phyloP scores from a whole-genome alignment of 2,888 invertebrate species.

The Lepetodrilus schrolli region DNA sequence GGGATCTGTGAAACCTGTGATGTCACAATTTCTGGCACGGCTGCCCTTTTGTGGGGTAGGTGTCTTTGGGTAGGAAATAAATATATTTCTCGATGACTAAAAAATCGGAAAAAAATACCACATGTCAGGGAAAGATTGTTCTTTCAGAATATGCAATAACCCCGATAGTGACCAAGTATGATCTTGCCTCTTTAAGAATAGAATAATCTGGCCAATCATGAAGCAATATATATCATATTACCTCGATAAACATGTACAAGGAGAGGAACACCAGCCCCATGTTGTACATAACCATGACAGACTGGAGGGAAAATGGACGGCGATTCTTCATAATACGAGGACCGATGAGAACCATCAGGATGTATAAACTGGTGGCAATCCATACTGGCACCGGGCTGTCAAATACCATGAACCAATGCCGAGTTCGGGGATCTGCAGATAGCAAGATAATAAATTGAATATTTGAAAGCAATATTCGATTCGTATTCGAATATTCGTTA shows the following conservation, averaged over 20 bases:
- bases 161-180: neutral
- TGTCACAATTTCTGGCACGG: too few species aligned
- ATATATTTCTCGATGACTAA: neutral
- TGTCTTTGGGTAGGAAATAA: neutral
- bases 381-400: conserved; percentile 69
- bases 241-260: conserved; percentile 87
- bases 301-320: conserved; percentile 84
- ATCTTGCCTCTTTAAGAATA: neutral
- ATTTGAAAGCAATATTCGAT: neutral
- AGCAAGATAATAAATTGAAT: too few species aligned
- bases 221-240: conserved; percentile 63
- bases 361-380: conserved; percentile 65
- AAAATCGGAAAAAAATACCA: neutral
- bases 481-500: neutral
- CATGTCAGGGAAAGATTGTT: neutral
- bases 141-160: neutral
- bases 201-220: neutral
- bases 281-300: conserved; percentile 88
- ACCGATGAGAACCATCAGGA: conserved; percentile 82
- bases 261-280: conserved; percentile 88
- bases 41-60: neutral
- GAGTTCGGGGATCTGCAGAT: conserved; percentile 73
- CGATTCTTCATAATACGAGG: conserved; percentile 87
- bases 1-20: too few species aligned
- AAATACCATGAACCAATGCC: conserved; percentile 68